Percentiles rank a stretch among this genome's conserved stretches.
These are phyloP conservation scores for Cyrtorhinus lividipennis DNA, from an alignment of 1,140 invertebrate genomes.

Conservation along the genomic window DNA sequence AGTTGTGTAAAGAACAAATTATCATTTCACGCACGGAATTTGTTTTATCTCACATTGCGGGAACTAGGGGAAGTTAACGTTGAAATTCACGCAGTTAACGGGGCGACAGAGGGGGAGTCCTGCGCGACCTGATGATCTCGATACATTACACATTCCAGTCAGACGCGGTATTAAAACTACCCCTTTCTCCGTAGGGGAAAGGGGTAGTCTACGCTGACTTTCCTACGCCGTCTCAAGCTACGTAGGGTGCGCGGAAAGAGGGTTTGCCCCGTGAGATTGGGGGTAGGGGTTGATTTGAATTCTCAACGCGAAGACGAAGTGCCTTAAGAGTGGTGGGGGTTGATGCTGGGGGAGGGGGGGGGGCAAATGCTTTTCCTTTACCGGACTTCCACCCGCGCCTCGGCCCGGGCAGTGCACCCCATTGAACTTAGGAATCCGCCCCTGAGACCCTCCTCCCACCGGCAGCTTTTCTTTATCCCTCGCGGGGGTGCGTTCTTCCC, in stretches of 20 bases:
- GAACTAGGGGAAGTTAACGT: no score
- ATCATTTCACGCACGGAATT: no score
- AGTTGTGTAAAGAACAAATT: no score
- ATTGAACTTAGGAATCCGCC: neutral
- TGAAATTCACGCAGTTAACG: no score
- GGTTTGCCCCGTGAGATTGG: neutral
- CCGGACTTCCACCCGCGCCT: neutral
- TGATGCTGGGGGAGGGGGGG: neutral
- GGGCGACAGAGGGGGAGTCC: neutral
- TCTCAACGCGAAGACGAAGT: neutral
- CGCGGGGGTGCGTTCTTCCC: neutral
- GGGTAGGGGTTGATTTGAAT: neutral
- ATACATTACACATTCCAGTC: constrained; percentile 8
- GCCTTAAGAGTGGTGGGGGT: neutral
- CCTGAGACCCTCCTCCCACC: neutral
- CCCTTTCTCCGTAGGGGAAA: no score
- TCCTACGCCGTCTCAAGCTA: neutral
- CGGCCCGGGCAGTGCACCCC: neutral
- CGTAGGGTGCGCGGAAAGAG: neutral
- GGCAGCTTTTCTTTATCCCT: neutral
- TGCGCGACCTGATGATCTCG: neutral
- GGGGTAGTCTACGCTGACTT: no score
- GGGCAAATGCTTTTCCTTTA: neutral
- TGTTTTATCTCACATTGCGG: no score
- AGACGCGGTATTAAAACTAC: constrained; percentile 7